Evolutionary conservation across 1,140 invertebrate species (phyloP), one percentile per base, ranked within the genome.

Genomic region (Cyclargus thomasi): DNA sequence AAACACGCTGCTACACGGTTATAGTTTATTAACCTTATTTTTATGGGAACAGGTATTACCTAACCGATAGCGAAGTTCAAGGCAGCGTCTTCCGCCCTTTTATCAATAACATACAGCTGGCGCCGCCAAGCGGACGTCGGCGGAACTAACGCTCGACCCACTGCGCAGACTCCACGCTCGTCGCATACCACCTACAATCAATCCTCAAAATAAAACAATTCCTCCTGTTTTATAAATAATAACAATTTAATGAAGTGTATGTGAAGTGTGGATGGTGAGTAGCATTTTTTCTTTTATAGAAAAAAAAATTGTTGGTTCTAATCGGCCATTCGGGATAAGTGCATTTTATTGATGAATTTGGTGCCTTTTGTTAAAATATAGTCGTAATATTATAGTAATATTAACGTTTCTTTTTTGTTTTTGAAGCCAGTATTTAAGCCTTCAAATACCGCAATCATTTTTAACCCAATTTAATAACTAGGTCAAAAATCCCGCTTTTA

Each of bases 11-110:
- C 14, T 16, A 21, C 23, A 23, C 21, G 21, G 23, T 3, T 20
- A 21, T 62, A 64, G 20, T 64, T 53, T 47, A 64, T 18, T 55
- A 21, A 7, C n/a, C 53, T 4, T 23, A 20, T 29, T 59, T 53
- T 65, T 65, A 47, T 67, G 17, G 18, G 14, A 55, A 64, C 70
- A 74, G 63, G 70, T 75, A 80, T 82, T 86, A 86, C 80, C 76
- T 83, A 85, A 86, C 79, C 75, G 81, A 86, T 84, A 83, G 74
- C 68, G 71, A 82, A 78, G 85, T 86, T 89, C 86, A 89, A 89
- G 86, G 86, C 72, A 74, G 70, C 77, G 75, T 76, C 78, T 79
- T 82, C 79, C 81, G 80, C 85, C 81, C 78, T 86, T 87, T 86
- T 86, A 85, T 89, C 86, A 87, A 87, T 87, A 88, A 76, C 68